Conservation (phyloP, 2,888 invertebrate genomes). For the Cerceris ruficornis region DNA sequence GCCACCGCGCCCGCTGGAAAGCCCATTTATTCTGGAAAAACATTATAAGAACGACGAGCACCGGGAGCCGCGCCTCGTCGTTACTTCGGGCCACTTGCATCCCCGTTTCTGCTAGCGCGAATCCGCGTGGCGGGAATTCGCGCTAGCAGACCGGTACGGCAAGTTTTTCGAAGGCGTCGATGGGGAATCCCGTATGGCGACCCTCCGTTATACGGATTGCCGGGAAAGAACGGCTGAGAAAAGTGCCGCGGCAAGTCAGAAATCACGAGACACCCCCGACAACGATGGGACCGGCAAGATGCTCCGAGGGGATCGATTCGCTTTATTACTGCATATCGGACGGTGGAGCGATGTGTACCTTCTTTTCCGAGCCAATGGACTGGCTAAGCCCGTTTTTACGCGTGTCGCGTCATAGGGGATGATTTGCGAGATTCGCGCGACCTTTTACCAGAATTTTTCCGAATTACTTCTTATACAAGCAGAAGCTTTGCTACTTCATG, state of each 20-base stretch:
- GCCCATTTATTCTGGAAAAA: slow-evolving; percentile 82
- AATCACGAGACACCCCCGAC: slow-evolving; percentile 68
- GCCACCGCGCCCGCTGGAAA: slow-evolving; percentile 74
- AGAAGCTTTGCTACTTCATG: no score
- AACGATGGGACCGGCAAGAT: not conserved
- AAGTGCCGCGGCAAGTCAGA: slow-evolving; percentile 71
- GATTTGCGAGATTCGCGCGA: not conserved
- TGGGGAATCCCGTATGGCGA: slow-evolving; percentile 1
- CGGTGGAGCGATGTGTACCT: slow-evolving; percentile 24
- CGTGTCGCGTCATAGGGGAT: no score
- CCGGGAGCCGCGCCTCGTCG: slow-evolving; percentile 36
- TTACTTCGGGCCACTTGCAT: slow-evolving; percentile 37
- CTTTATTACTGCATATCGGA: slow-evolving; percentile 57
- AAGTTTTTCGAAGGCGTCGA: not conserved
- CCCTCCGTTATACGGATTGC: slow-evolving; percentile 36
- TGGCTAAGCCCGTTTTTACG: not conserved
- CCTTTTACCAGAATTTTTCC: not conserved
- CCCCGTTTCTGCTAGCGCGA: slow-evolving; percentile 12
- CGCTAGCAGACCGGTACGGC: not conserved
- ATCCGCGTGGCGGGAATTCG: not conserved
- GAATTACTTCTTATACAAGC: no score
- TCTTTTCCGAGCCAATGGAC: not conserved
- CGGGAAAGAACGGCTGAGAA: slow-evolving; percentile 61
- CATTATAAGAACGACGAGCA: slow-evolving; percentile 77
- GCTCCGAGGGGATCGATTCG: slow-evolving; percentile 51